Percentiles rank a stretch among this genome's conserved stretches.
Conservation (phyloP, 2,888 invertebrate species). For the Stictocephala bisonia region DNA sequence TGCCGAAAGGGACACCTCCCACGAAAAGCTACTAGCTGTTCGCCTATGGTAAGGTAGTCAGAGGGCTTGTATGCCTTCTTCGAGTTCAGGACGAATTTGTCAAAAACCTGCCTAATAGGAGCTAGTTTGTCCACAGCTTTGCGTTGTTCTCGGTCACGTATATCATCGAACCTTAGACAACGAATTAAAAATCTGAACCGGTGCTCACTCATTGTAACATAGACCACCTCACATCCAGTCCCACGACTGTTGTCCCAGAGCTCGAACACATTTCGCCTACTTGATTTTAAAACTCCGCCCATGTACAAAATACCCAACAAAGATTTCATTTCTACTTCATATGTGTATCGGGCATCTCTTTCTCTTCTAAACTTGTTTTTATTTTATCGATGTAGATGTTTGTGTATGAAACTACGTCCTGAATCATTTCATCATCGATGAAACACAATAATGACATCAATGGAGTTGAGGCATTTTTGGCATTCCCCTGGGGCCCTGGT, state of each 20-base stretch:
- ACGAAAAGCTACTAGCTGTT: slow-evolving; percentile 37
- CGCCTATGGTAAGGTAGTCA: slow-evolving; percentile 28
- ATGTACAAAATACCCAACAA: neutral
- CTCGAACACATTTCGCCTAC: slow-evolving; percentile 45
- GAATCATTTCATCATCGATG: neutral
- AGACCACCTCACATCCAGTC: slow-evolving; percentile 18
- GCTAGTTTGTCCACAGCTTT: slow-evolving; percentile 1
- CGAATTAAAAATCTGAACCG: slow-evolving; percentile 22
- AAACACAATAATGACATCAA: no score
- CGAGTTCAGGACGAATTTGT: slow-evolving; percentile 52
- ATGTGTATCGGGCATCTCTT: neutral
- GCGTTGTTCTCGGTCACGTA: neutral
- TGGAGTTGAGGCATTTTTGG: no score
- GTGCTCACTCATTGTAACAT: slow-evolving; percentile 28
- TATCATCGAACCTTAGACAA: slow-evolving; percentile 20
- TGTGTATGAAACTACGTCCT: neutral
- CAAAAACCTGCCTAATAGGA: slow-evolving; percentile 57
- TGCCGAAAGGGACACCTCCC: slow-evolving; percentile 26
- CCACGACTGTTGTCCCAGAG: slow-evolving; percentile 23
- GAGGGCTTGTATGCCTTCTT: slow-evolving; percentile 1
- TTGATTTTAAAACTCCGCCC: neutral
- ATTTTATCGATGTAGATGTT: slow-evolving; percentile 16
- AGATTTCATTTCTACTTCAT: slow-evolving; percentile 49
- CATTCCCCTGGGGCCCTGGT: no score
- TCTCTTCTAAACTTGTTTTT: neutral